Conservation (phyloP, 2,888 invertebrate genomes). For the Anoplius nigerrimus region DNA sequence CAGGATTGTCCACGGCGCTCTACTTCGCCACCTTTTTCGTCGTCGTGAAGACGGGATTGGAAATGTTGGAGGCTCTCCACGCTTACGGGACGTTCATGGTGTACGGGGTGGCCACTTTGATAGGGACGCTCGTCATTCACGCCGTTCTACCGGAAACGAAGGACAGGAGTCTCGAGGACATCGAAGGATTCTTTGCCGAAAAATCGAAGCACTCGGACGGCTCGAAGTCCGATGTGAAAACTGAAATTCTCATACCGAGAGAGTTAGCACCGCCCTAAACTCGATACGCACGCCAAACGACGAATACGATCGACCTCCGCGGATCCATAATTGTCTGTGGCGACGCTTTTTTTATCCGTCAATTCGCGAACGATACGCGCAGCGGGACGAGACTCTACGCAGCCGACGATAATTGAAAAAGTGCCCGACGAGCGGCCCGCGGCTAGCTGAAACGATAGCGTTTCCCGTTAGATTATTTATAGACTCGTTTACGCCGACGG, state of each 20-base stretch:
- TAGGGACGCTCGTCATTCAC: conserved; percentile 79
- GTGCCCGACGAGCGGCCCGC: neutral
- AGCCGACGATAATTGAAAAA: too few species aligned
- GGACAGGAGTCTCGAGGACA: conserved; percentile 82
- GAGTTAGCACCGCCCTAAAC: too few species aligned
- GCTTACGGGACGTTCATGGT: conserved; percentile 80
- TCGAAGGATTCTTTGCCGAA: conserved; percentile 78
- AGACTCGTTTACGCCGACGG: conserved; percentile 12
- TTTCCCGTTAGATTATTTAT: neutral
- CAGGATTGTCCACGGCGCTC: conserved; percentile 81
- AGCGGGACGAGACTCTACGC: too few species aligned
- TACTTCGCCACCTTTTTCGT: conserved; percentile 81
- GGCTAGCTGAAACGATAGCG: conserved; percentile 58
- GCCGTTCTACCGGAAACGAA: conserved; percentile 83
- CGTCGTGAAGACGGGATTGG: conserved; percentile 82
- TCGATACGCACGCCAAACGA: too few species aligned
- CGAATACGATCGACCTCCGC: too few species aligned
- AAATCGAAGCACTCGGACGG: neutral
- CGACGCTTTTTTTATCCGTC: too few species aligned
- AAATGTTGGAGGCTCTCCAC: conserved; percentile 78
- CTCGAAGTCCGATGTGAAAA: too few species aligned
- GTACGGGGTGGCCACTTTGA: conserved; percentile 79
- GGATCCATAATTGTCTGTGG: too few species aligned
- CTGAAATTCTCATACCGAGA: too few species aligned
- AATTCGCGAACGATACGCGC: too few species aligned